A percentile compares a stretch with the other conserved stretches of the same genome.
Conservation (phyloP, 2,113 vertebrate species). For the Ursus arctos region DNA sequence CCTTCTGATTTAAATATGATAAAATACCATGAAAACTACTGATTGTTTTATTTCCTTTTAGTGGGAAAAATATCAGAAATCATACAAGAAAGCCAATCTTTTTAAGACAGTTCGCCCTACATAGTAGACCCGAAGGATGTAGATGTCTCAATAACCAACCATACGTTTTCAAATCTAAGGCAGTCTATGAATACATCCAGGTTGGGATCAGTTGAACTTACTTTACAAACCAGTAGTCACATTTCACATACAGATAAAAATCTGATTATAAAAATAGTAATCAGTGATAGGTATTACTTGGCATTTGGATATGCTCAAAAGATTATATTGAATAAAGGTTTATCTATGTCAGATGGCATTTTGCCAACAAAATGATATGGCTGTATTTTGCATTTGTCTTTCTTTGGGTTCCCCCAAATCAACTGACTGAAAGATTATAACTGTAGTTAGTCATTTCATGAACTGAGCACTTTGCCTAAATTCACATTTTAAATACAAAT, state of each 20-base stretch:
- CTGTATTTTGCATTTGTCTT: background rate
- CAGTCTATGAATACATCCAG: background rate
- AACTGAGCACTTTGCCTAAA: background rate
- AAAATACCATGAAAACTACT: background rate
- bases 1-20: background rate
- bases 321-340: background rate
- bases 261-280: background rate
- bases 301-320: background rate
- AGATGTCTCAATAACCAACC: background rate
- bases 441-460: background rate
- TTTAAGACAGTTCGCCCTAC: background rate
- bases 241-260: background rate
- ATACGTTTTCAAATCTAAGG: background rate
- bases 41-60: background rate
- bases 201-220: background rate
- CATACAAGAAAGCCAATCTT: background rate
- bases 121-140: background rate
- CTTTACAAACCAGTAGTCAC: background rate
- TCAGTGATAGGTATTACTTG: background rate
- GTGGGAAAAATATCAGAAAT: slow-evolving; percentile 1
- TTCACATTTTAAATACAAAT: background rate
- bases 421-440: background rate
- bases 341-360: background rate
- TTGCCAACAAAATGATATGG: background rate
- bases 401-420: background rate